Evolutionary conservation across 1,140 invertebrate genomes (phyloP).

Genomic region (Oedothorax gibbosus): DNA sequence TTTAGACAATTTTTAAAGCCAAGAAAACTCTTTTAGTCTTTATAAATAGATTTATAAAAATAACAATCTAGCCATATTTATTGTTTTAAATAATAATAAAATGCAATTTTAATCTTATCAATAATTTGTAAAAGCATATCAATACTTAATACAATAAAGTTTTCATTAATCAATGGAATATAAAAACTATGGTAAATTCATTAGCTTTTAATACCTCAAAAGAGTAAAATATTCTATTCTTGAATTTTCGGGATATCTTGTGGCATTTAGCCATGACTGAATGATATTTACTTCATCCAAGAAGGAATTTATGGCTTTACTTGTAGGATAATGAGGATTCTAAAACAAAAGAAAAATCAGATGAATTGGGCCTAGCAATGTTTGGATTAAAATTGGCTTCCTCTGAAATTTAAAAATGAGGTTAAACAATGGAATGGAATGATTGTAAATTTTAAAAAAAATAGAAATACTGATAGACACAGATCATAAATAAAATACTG

Average conservation of each 20-base stretch:
- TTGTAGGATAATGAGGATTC: background rate
- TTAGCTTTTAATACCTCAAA: conserved; percentile 8
- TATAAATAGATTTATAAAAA: background rate
- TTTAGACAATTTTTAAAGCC: too few relatives aligned
- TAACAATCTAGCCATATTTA: background rate
- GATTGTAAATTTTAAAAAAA: too few relatives aligned
- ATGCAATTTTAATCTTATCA: background rate
- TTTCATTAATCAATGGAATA: background rate
- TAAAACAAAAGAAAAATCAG: background rate
- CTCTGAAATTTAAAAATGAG: too few relatives aligned
- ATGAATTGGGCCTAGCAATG: too few relatives aligned
- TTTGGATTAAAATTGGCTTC: too few relatives aligned
- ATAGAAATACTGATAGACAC: too few relatives aligned
- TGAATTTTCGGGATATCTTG: background rate
- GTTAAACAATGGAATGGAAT: too few relatives aligned
- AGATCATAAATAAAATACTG: too few relatives aligned
- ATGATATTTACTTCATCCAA: background rate
- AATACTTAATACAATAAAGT: background rate
- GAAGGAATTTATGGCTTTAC: background rate
- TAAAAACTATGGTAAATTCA: background rate
- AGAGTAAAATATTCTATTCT: conserved; percentile 9
- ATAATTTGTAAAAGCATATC: background rate
- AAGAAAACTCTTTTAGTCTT: too few relatives aligned
- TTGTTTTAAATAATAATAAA: background rate
- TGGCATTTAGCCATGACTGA: conserved; percentile 1